Evolutionary conservation across 1,140 invertebrate species (phyloP).

Genomic region (Dufourea novaeangliae): DNA sequence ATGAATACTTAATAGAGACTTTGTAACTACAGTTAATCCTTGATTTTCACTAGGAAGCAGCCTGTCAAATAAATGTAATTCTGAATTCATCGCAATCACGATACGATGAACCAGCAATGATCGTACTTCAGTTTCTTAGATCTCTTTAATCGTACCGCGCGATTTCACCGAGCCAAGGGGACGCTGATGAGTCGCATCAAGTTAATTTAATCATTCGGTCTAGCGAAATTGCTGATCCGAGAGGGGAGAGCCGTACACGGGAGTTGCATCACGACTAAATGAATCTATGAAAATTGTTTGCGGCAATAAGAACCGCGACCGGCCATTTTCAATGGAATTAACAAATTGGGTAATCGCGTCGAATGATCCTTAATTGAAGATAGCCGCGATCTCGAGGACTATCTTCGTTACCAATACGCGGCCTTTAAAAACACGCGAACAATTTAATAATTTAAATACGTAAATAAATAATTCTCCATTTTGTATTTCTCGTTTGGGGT

Average conservation of each 20-base stretch:
- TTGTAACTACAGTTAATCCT: no score
- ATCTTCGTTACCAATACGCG: neutral
- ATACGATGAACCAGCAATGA: neutral
- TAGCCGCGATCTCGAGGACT: neutral
- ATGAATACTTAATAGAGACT: no score
- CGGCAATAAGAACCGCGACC: neutral
- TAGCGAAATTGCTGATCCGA: neutral
- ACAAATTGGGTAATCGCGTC: conserved; percentile 11
- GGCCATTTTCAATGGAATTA: conserved; percentile 5
- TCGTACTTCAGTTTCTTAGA: neutral
- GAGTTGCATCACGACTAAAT: neutral
- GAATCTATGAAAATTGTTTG: conserved; percentile 12
- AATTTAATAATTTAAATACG: neutral
- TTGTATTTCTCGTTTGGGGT: no score
- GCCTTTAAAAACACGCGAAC: neutral
- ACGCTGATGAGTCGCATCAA: neutral
- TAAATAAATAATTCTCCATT: neutral
- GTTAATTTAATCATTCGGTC: neutral
- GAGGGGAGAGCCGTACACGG: neutral
- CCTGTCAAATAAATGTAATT: neutral
- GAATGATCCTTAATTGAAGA: conserved; percentile 31
- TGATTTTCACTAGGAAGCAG: no score
- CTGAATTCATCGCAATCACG: neutral
- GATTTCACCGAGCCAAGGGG: neutral
- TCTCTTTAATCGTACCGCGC: neutral